A percentile compares a stretch with the other conserved stretches of the same genome.
Conservation (phyloP, 2,888 invertebrate species). For the Chalcis sispes region DNA sequence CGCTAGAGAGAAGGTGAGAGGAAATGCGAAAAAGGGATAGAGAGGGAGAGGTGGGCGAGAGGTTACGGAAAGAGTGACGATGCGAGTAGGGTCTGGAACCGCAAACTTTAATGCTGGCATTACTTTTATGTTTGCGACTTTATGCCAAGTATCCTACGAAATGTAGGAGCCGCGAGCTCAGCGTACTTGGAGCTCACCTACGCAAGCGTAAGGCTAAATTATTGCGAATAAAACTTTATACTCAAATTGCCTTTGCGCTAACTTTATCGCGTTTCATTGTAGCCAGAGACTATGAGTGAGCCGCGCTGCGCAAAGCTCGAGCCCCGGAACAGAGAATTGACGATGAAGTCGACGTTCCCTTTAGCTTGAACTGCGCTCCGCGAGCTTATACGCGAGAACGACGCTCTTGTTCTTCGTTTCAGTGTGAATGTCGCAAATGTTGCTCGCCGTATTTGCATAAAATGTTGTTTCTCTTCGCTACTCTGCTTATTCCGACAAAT, state of each 20-base stretch:
- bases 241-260: slow-evolving; percentile 74
- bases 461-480: slow-evolving; percentile 4
- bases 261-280: slow-evolving; percentile 74
- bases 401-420: neutral
- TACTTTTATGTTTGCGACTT: slow-evolving; percentile 75
- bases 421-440: slow-evolving; percentile 1
- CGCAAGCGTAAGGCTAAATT: slow-evolving; percentile 68
- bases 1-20: neutral
- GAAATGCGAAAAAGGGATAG: neutral
- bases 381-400: neutral
- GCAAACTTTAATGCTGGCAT: slow-evolving; percentile 76
- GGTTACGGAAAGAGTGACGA: neutral
- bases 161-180: slow-evolving; percentile 73
- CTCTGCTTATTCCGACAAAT: slow-evolving; percentile 18
- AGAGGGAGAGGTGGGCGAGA: slow-evolving; percentile 32
- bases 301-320: too few species aligned
- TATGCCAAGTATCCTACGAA: slow-evolving; percentile 76
- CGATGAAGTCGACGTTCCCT: slow-evolving; percentile 29
- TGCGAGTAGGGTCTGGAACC: slow-evolving; percentile 72
- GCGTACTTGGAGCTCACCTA: slow-evolving; percentile 57
- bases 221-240: slow-evolving; percentile 76
- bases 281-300: neutral
- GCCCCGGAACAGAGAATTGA: slow-evolving; percentile 42
- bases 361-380: slow-evolving; percentile 1
- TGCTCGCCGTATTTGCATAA: slow-evolving; percentile 29